Base-by-base conservation (phyloP, 2,797 vertebrate genomes). In the Macrochelys suwanniensis region DNA sequence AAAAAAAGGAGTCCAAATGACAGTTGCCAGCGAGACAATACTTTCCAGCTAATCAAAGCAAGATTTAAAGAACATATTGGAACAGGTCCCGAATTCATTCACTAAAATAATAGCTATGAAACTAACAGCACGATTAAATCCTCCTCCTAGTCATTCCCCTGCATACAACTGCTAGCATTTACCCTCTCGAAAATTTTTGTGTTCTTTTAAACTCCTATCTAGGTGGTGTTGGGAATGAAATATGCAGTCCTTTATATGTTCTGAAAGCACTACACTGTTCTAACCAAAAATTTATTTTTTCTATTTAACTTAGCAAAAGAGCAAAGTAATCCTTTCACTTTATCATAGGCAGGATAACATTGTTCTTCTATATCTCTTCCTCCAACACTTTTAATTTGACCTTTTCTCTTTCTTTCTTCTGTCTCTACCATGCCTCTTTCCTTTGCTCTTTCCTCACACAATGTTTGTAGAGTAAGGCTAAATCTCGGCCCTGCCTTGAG, bases 1-100 rank as follows among this genome's bases (percentile, higher is more conserved):
- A 8, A 19, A 57, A 5, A 26, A 21, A 54, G 23, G 50, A 2
- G 0, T 11, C 26, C 8, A 28, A 7, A 81, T 0, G 21, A 6
- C 17, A 57, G 13, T 23, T 77, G 19, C 76, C 49, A 56, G 3
- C 19, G 77, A 74, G 11, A 57, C 9, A 92, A 83, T 83, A 21
- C 50, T 54, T 81, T 83, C 50, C 42, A 92, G 13, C 6, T 76
- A 47, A 45, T 76, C 23, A 76, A 47, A 47, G 25, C 23, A 42
- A 11, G 85, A 65, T 6, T 81, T 53, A 83, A 89, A 86, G 47
- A 15, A 45, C 50, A 88, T 50, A 26, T 23, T 88, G 1, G 0
- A 88, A 23, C 0, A 7, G 8, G 1, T 84, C 42, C 25, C 51
- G 17, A 47, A 57, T 28, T 26, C 76, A 28, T 8, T 21, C 37